Conservation (phyloP, 2,113 vertebrate species). For the Pelusios castaneus region DNA sequence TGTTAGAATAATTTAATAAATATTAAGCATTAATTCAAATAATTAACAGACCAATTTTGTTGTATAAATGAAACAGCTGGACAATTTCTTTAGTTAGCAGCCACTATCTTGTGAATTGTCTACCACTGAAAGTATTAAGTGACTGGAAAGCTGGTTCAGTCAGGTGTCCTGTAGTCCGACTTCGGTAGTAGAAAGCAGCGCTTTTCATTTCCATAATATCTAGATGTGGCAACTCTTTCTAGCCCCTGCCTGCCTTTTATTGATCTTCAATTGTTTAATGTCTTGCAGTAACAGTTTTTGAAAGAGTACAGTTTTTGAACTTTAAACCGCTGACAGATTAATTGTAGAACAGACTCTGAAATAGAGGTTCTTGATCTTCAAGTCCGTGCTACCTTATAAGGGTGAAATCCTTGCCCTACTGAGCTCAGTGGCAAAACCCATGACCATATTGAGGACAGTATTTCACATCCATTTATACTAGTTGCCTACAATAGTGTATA, state of each 20-base stretch:
- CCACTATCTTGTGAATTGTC: background rate
- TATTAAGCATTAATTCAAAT: background rate
- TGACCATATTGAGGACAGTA: background rate
- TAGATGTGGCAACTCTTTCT: background rate
- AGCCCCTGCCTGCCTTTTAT: background rate
- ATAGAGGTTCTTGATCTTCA: background rate
- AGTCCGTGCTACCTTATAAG: background rate
- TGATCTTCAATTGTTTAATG: background rate
- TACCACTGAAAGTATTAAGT: background rate
- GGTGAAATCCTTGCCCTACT: background rate
- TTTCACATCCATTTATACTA: background rate
- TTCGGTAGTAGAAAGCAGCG: background rate
- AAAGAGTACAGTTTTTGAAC: background rate
- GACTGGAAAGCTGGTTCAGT: background rate
- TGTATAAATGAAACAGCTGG: background rate
- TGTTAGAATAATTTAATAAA: background rate
- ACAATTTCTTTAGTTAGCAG: background rate
- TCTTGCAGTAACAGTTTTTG: background rate
- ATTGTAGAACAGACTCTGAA: background rate
- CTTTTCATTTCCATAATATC: background rate
- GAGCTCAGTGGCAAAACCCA: background rate
- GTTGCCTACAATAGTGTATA: background rate
- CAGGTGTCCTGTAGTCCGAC: background rate
- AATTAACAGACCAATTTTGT: background rate
- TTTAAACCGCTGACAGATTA: background rate